Evolutionary conservation across 2,888 invertebrate species (phyloP).

Genomic region (Harpalus rufipes): DNA sequence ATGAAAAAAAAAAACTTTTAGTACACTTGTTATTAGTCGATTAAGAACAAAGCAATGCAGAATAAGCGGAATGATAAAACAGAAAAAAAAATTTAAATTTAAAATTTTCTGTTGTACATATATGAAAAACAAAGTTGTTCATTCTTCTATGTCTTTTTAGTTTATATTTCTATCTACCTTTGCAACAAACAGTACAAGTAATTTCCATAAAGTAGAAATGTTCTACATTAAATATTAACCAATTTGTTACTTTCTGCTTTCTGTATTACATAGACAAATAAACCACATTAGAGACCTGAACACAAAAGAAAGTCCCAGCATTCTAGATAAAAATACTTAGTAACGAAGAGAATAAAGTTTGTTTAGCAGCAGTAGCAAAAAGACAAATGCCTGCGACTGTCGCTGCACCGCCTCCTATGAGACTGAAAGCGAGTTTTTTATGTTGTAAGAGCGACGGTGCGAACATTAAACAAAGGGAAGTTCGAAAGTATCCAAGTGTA

Average conservation of each 20-base stretch:
- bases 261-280: constrained; percentile 1
- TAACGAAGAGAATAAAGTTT: constrained; percentile 20
- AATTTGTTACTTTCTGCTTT: not conserved
- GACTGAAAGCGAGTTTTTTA: constrained; percentile 29
- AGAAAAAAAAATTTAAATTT: too few relatives aligned
- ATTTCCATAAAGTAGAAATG: not conserved
- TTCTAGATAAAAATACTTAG: constrained; percentile 15
- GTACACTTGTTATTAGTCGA: too few relatives aligned
- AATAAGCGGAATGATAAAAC: too few relatives aligned
- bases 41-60: too few relatives aligned
- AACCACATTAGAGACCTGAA: constrained; percentile 27
- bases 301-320: constrained; percentile 17
- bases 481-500: constrained; percentile 34
- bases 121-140: not conserved
- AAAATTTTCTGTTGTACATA: not conserved
- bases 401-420: constrained; percentile 30
- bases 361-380: constrained; percentile 50
- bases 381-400: constrained; percentile 34
- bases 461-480: constrained; percentile 49
- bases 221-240: not conserved
- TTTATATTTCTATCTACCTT: not conserved
- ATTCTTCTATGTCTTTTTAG: not conserved
- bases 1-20: too few relatives aligned
- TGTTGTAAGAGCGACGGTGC: constrained; percentile 1
- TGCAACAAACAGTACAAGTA: not conserved